Conservation (phyloP, 2,113 vertebrate genomes). For the Aplodontia rufa region DNA sequence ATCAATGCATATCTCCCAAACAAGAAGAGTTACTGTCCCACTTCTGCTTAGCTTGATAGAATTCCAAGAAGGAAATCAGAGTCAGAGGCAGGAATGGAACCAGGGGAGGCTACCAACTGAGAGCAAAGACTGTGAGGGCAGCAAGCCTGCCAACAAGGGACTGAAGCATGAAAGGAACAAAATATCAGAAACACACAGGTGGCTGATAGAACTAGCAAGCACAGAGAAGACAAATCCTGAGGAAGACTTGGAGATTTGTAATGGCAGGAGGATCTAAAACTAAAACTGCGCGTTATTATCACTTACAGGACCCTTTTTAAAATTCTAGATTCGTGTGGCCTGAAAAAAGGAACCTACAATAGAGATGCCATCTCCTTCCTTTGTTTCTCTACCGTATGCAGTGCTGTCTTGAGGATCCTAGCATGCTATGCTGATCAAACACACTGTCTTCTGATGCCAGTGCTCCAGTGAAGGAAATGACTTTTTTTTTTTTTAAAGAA, state of each 20-base stretch:
- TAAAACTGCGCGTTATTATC: not conserved
- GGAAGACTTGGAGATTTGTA: not conserved
- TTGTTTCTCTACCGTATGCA: not conserved
- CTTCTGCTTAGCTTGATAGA: not conserved
- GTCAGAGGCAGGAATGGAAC: not conserved
- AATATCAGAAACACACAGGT: not conserved
- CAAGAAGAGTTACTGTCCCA: not conserved
- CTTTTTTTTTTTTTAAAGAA: too few species aligned
- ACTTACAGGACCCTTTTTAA: conserved; percentile 9
- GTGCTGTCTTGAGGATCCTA: conserved; percentile 9
- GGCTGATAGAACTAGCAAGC: not conserved
- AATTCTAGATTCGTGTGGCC: not conserved
- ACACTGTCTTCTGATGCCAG: not conserved
- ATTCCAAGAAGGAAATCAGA: not conserved
- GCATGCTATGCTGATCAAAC: not conserved
- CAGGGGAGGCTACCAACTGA: not conserved
- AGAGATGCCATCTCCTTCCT: not conserved
- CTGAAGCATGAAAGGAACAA: not conserved
- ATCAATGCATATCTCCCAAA: not conserved
- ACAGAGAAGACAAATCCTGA: too few species aligned
- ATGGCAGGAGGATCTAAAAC: conserved; percentile 13
- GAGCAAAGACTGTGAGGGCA: not conserved
- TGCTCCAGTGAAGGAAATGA: not conserved
- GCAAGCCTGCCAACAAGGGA: not conserved
- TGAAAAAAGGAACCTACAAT: not conserved